Evolutionary conservation across 2,113 vertebrate species (phyloP), one percentile per base, ranked within the genome.

Genomic region (Silurus asotus): DNA sequence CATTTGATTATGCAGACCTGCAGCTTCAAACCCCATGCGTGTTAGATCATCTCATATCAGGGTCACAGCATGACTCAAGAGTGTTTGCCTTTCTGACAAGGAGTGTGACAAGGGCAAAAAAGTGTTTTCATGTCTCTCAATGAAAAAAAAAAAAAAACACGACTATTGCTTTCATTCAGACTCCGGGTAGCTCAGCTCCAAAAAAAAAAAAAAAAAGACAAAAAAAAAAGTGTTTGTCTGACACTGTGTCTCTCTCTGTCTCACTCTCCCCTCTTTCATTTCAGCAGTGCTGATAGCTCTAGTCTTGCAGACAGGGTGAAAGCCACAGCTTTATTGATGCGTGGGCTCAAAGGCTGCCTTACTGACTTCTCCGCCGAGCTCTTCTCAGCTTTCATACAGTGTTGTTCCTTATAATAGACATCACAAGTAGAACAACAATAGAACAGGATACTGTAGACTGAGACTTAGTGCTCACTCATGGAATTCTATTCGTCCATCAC

Each of bases 241-340:
- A 48, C 81, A 70, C 58, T 65, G 5, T 81, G 69, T 80, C 85
- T 82, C 70, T 79, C 15, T 83, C 58, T 84, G 76, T 84, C 58
- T 56, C 78, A 72, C 62, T 59, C 70, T 14, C 69, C 55, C 59
- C 70, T 69, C 51, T 84, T 70, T 84, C 59, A 62, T 81, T 81
- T 86, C 81, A 70, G 84, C 69, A 58, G 75, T 67, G 65, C 82
- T 87, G 74, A 87, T 87, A 70, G 78, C 77, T 61, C 81, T 81
- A 81, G 89, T 83, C 86, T 86, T 28, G 45, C 70, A 59, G 85
- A 88, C 56, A 86, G 81, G 69, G 88, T 67, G 61, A 84, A 81
- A 87, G 89, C 75, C 85, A 72, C 74, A 81, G 89, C 84, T 90
- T 90, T 89, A 90, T 90, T 90, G 89, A 90, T 88, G 89, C 88